phyloP scores from a whole-genome alignment of 2,113 vertebrate genomes.

The Tychaedon coryphoeus region DNA sequence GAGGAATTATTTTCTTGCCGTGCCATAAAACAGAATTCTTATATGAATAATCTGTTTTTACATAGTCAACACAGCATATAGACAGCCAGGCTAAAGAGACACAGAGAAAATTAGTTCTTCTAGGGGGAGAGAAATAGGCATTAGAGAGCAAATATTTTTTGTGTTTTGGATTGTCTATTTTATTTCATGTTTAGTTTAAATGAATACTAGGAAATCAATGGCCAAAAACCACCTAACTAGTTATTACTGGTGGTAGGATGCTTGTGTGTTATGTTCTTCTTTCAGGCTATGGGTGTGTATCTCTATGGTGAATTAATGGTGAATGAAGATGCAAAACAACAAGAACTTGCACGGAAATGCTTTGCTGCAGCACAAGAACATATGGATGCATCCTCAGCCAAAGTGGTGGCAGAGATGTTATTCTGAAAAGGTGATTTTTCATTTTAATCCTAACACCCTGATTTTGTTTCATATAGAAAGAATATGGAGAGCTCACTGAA shows the following conservation, averaged over 20 bases:
- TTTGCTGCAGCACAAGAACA: slow-evolving; percentile 79
- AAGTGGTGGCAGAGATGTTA: slow-evolving; percentile 92
- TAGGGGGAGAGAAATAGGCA: rapidly evolving
- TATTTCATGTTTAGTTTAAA: background rate
- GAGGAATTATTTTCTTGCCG: background rate
- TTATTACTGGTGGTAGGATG: background rate
- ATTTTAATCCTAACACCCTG: background rate
- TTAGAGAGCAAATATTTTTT: background rate
- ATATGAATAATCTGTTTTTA: background rate
- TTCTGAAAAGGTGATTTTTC: slow-evolving; percentile 80
- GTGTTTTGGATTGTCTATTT: background rate
- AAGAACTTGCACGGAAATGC: slow-evolving; percentile 84
- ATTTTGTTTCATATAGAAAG: background rate
- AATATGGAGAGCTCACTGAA: background rate
- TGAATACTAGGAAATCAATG: background rate
- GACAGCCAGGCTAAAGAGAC: background rate
- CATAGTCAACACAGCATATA: background rate
- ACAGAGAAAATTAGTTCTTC: background rate
- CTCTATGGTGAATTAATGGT: slow-evolving; percentile 97
- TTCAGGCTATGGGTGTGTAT: slow-evolving; percentile 95
- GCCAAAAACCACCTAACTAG: background rate
- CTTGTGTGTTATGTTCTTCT: background rate
- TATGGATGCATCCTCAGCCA: slow-evolving; percentile 85
- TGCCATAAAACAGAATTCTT: background rate
- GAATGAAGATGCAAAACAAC: slow-evolving; percentile 86